phyloP scores from a whole-genome alignment of 2,113 vertebrate species.

The Morone chrysops region DNA sequence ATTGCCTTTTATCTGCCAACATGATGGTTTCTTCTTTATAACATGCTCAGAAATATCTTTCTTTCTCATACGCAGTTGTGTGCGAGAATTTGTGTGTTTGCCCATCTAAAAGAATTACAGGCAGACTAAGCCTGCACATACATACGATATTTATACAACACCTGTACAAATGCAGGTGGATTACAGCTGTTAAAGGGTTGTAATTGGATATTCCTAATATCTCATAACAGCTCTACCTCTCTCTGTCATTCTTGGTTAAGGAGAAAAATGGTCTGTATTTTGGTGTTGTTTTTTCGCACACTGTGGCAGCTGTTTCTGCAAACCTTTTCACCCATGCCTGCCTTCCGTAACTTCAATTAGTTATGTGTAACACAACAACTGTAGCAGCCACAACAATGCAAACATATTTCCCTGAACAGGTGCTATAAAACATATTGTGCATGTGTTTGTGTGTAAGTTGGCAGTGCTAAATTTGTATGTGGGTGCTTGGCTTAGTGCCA shows the following conservation, averaged over 20 bases:
- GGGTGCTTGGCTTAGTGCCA: conserved; percentile 43
- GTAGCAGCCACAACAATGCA: conserved; percentile 38
- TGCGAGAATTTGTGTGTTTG: conserved; percentile 18
- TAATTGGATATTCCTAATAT: conserved; percentile 47
- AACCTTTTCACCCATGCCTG: conserved; percentile 62
- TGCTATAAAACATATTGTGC: conserved; percentile 37
- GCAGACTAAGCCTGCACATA: conserved; percentile 22
- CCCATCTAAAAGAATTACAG: conserved; percentile 5
- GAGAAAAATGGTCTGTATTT: conserved; percentile 7
- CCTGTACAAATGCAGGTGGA: conserved; percentile 50
- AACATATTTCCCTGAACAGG: conserved; percentile 57
- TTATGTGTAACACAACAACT: conserved; percentile 64
- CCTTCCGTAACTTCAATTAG: conserved; percentile 50
- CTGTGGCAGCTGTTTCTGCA: conserved; percentile 40
- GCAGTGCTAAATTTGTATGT: conserved; percentile 38
- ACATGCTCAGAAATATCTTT: neutral
- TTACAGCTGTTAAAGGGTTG: conserved; percentile 26
- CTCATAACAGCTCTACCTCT: conserved; percentile 37
- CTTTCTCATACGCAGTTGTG: conserved; percentile 9
- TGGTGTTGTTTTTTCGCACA: conserved; percentile 4
- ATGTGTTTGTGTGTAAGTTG: conserved; percentile 40
- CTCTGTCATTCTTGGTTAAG: conserved; percentile 5
- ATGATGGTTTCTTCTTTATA: neutral
- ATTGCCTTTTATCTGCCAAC: conserved; percentile 15
- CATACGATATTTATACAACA: conserved; percentile 51